Conservation (phyloP, 2,888 invertebrate species). For the Hermaeophaga mercurialis region DNA sequence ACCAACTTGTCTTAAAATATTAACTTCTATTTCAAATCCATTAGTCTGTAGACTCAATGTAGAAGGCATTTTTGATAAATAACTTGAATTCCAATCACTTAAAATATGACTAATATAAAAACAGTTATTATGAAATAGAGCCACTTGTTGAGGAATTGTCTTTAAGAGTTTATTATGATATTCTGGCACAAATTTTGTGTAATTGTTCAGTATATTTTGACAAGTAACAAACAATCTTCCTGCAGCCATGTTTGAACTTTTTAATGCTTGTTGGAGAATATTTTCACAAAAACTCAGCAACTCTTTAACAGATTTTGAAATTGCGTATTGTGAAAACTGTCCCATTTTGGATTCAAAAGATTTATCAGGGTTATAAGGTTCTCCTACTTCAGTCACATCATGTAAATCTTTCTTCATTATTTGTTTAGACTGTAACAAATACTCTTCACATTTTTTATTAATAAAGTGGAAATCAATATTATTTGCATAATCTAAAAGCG, state of each 20-base stretch:
- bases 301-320: slow-evolving; percentile 68
- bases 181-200: slow-evolving; percentile 76
- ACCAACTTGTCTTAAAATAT: slow-evolving; percentile 70
- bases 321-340: slow-evolving; percentile 63
- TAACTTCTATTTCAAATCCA: slow-evolving; percentile 71
- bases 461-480: slow-evolving; percentile 79
- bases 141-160: slow-evolving; percentile 87
- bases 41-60: slow-evolving; percentile 58
- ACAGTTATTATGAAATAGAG: slow-evolving; percentile 90
- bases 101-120: slow-evolving; percentile 82
- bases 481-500: slow-evolving; percentile 71
- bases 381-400: slow-evolving; percentile 65
- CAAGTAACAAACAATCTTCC: slow-evolving; percentile 72
- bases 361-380: slow-evolving; percentile 56
- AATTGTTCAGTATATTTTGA: slow-evolving; percentile 76
- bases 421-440: slow-evolving; percentile 69
- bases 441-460: slow-evolving; percentile 74
- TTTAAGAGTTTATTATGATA: slow-evolving; percentile 80
- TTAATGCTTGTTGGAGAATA: slow-evolving; percentile 70
- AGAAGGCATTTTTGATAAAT: slow-evolving; percentile 67
- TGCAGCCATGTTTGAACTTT: slow-evolving; percentile 66
- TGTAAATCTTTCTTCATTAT: slow-evolving; percentile 85
- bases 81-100: slow-evolving; percentile 69
- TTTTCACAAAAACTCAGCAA: slow-evolving; percentile 67
- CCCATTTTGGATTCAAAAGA: slow-evolving; percentile 56